Percentiles rank a stretch among this genome's conserved stretches.
phyloP scores from a whole-genome alignment of 1,140 invertebrate species.

The Drosophila sp. region DNA sequence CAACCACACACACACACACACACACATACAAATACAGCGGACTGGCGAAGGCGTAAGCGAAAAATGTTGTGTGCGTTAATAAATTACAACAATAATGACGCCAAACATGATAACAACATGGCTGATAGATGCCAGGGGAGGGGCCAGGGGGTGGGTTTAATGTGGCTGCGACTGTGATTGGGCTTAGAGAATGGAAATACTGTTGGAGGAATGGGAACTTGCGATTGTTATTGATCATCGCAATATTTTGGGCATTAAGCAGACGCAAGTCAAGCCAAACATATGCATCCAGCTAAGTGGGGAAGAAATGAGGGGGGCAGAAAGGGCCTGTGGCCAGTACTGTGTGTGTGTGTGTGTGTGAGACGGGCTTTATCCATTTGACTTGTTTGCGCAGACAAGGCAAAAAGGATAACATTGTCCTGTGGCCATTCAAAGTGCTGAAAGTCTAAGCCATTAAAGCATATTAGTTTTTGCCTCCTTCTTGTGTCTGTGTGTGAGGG shows the following conservation, averaged over 20 bases:
- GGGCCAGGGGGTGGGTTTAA: neutral
- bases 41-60: slow-evolving; percentile 64
- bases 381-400: slow-evolving; percentile 70
- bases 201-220: slow-evolving; percentile 4
- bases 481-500: slow-evolving; percentile 50
- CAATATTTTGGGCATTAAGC: slow-evolving; percentile 81
- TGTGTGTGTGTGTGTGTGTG: slow-evolving; percentile 22
- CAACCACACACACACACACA: slow-evolving; percentile 14
- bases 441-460: slow-evolving; percentile 81
- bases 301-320: neutral
- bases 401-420: slow-evolving; percentile 77
- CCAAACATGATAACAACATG: slow-evolving; percentile 79
- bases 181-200: slow-evolving; percentile 5
- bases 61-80: slow-evolving; percentile 78
- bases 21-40: neutral
- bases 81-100: slow-evolving; percentile 82
- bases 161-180: slow-evolving; percentile 39
- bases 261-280: slow-evolving; percentile 76
- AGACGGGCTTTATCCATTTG: slow-evolving; percentile 66
- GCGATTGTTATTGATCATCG: slow-evolving; percentile 82
- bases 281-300: slow-evolving; percentile 60
- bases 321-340: slow-evolving; percentile 5
- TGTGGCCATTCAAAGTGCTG: slow-evolving; percentile 73
- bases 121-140: slow-evolving; percentile 45
- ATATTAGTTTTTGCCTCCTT: slow-evolving; percentile 71